Base-by-base conservation (phyloP, 2,797 vertebrate genomes). In the Urocyon cinereoargenteus region DNA sequence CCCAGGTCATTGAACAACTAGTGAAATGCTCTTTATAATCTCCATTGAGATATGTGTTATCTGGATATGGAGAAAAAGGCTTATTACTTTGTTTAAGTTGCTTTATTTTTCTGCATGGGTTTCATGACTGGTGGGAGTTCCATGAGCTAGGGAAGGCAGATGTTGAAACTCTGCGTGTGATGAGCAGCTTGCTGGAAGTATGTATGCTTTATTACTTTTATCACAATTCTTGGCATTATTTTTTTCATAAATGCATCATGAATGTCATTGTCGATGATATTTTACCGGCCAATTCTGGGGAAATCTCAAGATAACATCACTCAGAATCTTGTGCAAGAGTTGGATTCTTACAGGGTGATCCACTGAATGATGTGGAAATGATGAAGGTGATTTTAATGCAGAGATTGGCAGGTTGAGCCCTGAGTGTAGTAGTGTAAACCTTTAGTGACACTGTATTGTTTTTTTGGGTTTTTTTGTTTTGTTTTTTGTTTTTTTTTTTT, bases 121-220 rank as follows among this genome's bases (percentile, higher is more conserved):
- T 64, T 77, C 2, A 14, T 49, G 40, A 64, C 34, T 13, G 24
- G 28, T 62, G 40, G 94, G 28, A 49, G 13, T 72, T 22, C n/a
- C 2, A 2, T 4, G 16, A 34, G 5, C 45, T 36, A 94, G 4
- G 1, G 53, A 78, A 77, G 24, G n/a, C 8, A 24, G 13, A 13
- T 13, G 51, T 4, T 64, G 16, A 26, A 94, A 51, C 1, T 24
- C 3, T 21, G 77, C 5, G 21, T 15, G 66, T 16, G 19, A 61
- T 77, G 55, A 83, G 45, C 14, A 83, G 66, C 14, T 57, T 88
- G 84, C 78, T 40, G 19, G 53, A 64, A 70, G 26, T 49, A 51
- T 40, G 3, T 92, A 21, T 62, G n/a, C 36, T 89, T 96, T 34
- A 13, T 91, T 91, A 83, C 62, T 92, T 91, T 95, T 82, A 66